phyloP scores from a whole-genome alignment of 2,113 vertebrate species.

The Triplophysa dalaica region DNA sequence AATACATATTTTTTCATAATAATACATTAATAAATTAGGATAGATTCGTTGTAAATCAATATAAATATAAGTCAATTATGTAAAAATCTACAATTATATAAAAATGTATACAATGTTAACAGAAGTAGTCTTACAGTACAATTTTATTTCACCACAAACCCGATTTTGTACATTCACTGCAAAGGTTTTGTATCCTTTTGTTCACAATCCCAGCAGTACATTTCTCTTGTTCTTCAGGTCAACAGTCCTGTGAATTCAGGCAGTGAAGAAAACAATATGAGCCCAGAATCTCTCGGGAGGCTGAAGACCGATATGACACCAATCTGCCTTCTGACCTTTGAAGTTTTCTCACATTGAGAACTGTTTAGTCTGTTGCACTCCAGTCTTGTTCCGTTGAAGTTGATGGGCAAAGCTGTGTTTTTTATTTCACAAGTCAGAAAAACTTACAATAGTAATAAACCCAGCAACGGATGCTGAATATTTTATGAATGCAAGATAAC shows the following conservation, averaged over 20 bases:
- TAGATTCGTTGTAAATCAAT: too few species aligned
- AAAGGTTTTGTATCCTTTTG: constrained; percentile 2
- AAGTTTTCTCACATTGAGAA: background rate
- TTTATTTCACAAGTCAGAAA: background rate
- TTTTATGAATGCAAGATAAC: constrained; percentile 36
- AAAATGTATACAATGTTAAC: too few species aligned
- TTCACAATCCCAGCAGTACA: background rate
- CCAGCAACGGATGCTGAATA: constrained; percentile 32
- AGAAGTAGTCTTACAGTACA: too few species aligned
- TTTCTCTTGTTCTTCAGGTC: constrained; percentile 26
- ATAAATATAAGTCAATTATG: too few species aligned
- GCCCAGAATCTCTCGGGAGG: background rate
- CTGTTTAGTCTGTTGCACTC: background rate
- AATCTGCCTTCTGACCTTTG: constrained; percentile 13
- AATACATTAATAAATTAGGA: too few species aligned
- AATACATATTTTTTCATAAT: too few species aligned
- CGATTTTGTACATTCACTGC: background rate
- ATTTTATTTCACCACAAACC: too few species aligned
- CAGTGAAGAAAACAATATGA: constrained; percentile 26
- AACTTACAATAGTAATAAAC: background rate
- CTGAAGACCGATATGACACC: background rate
- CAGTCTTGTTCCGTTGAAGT: background rate
- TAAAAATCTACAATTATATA: background rate
- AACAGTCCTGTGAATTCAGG: constrained; percentile 8
- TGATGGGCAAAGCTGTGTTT: background rate